Conservation (phyloP, 2,113 vertebrate genomes). For the Ammospiza caudacuta region DNA sequence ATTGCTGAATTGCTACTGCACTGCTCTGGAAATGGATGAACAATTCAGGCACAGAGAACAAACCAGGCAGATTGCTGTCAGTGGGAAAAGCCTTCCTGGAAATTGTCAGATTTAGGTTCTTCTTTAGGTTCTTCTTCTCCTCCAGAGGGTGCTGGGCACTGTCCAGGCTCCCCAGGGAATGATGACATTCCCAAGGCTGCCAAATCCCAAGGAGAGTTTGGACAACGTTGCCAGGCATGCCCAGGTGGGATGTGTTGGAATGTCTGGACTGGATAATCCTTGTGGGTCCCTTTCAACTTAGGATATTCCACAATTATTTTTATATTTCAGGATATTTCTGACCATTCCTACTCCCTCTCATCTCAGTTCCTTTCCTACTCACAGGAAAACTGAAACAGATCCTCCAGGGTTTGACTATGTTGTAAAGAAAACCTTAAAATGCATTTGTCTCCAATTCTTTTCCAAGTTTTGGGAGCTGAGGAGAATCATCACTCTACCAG, state of each 20-base stretch:
- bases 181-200: not conserved
- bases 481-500: not conserved
- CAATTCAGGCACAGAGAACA: not conserved
- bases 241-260: not conserved
- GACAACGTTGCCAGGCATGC: rapidly evolving
- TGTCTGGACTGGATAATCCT: too few species aligned
- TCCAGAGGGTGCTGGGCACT: not conserved
- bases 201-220: not conserved
- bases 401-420: not conserved
- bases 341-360: not conserved
- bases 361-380: not conserved
- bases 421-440: not conserved
- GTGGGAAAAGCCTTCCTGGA: not conserved
- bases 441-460: not conserved
- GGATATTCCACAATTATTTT: not conserved
- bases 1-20: not conserved
- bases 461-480: not conserved
- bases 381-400: not conserved
- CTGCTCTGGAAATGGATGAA: not conserved
- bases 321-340: not conserved
- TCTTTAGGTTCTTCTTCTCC: not conserved
- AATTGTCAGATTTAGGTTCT: not conserved
- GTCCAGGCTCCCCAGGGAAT: not conserved
- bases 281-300: not conserved
- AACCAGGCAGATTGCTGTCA: not conserved